Evolutionary conservation across 2,888 invertebrate species (phyloP), one percentile per base, ranked within the genome.

Genomic region (Mythimna albipuncta): DNA sequence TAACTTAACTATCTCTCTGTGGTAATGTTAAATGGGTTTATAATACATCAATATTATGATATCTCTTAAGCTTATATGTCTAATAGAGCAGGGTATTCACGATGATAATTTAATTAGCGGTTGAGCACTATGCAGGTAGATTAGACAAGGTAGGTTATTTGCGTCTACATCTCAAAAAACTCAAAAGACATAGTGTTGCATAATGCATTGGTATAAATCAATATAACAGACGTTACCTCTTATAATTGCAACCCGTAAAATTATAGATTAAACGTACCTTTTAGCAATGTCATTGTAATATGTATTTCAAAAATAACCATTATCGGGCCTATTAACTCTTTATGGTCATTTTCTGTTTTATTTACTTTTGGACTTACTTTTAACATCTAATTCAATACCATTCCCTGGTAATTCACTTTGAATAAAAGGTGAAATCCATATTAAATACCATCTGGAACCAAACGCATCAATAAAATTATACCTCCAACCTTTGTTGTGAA

Each of bases 361-460:
- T 6, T 35, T 21, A 62, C 11, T 93, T 88, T 93, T 89, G 44
- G 79, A 72, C 77, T 95, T 95, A 83, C 89, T 85, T 72, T 88
- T 85, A 79, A 75, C 81, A 74, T 71, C 66, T 94, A 94, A 95
- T 67, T 93, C 90, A 64, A 93, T 94, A 9, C 99, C 99, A 96
- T 99, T 97, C 66, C 98, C 97, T 9, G 98, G 98, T 75, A 99
- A 94, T 66, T 97, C 96, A 76, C 99, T 99, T 13, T 94, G 84
- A 54, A 99, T 93, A 90, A 98, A 98, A 6, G 99, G 99, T 65
- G 97, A 97, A 64, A 99, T 86, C 98, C 98, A 98, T 10, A 97
- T 97, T 64, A 98, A 91, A 86, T 97, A 97, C 99, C 99, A 99
- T 68, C 96, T 97, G 26, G 96, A 93, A 10, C 99, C 99, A 88